These are phyloP conservation scores for Petrocephalus schoutedeni DNA, from an alignment of 2,797 vertebrate species.

Conservation along the genomic window DNA sequence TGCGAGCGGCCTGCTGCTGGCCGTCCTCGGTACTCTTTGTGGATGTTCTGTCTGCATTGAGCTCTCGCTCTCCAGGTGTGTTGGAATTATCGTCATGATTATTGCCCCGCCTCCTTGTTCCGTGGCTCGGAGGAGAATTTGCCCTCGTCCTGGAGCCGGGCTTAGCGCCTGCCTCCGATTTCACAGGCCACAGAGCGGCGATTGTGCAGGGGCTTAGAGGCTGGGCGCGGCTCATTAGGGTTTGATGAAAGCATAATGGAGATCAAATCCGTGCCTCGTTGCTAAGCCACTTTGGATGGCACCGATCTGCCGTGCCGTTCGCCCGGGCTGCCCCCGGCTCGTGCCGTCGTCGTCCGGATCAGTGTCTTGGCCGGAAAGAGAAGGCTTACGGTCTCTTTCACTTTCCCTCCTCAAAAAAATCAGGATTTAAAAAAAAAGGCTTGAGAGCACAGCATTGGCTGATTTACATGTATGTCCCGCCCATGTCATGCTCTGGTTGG, in stretches of 20 bases:
- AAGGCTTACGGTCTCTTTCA: neutral
- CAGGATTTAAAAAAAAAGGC: neutral
- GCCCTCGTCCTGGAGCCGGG: neutral
- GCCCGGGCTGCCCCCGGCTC: neutral
- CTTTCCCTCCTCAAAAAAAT: neutral
- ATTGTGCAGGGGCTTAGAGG: slow-evolving; percentile 46
- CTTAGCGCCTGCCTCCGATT: slow-evolving; percentile 4
- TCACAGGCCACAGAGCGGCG: slow-evolving; percentile 37
- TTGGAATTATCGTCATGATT: neutral
- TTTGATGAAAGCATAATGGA: slow-evolving; percentile 52
- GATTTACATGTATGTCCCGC: neutral
- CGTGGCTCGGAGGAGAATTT: slow-evolving; percentile 19
- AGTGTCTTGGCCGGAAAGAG: neutral
- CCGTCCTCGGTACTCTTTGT: neutral
- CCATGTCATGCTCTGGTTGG: neutral
- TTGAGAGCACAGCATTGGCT: neutral
- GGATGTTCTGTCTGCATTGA: neutral
- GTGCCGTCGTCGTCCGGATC: neutral
- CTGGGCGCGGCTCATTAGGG: slow-evolving; percentile 48
- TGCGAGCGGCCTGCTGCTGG: neutral
- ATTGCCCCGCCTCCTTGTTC: slow-evolving; percentile 26
- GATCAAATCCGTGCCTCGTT: slow-evolving; percentile 42
- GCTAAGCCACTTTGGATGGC: slow-evolving; percentile 38
- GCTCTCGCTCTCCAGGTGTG: neutral
- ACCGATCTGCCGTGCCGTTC: slow-evolving; percentile 25